Evolutionary conservation across 2,113 vertebrate species (phyloP).

Genomic region (Tyrannus savana): DNA sequence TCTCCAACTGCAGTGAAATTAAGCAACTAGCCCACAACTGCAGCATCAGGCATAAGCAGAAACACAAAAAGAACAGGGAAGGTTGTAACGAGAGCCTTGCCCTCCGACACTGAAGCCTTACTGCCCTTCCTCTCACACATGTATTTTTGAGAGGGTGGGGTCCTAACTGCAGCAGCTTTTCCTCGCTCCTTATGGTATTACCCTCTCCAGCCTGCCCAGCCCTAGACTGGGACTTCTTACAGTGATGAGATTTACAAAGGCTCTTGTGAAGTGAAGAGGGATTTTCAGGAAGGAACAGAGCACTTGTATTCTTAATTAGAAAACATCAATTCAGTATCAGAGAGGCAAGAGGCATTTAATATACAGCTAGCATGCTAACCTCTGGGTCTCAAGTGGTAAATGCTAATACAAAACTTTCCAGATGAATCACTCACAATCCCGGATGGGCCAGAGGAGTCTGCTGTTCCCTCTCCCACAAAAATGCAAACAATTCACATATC

Average conservation of each 20-base stretch:
- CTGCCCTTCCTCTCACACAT: background rate
- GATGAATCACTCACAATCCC: background rate
- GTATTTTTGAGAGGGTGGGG: rapidly evolving
- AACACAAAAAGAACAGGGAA: background rate
- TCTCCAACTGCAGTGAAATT: background rate
- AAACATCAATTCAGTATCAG: conserved; percentile 42
- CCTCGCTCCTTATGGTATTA: background rate
- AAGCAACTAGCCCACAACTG: background rate
- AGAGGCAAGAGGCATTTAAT: conserved; percentile 45
- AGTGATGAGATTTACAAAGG: background rate
- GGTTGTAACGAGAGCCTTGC: background rate
- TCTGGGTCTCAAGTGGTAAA: conserved; percentile 23
- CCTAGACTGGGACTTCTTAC: background rate
- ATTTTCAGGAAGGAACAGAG: conserved; percentile 50
- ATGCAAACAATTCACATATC: background rate
- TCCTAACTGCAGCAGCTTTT: background rate
- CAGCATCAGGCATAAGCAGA: background rate
- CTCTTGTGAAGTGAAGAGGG: conserved; percentile 30
- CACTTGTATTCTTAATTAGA: conserved; percentile 56
- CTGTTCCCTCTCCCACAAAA: conserved; percentile 4
- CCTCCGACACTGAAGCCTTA: background rate
- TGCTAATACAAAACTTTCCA: conserved; percentile 29
- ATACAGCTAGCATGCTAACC: conserved; percentile 29
- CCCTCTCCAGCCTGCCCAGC: background rate
- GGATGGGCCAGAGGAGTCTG: background rate